Percentiles rank a stretch among this genome's conserved stretches.
phyloP scores from a whole-genome alignment of 2,888 invertebrate species.

The Scrobipalpa costella region DNA sequence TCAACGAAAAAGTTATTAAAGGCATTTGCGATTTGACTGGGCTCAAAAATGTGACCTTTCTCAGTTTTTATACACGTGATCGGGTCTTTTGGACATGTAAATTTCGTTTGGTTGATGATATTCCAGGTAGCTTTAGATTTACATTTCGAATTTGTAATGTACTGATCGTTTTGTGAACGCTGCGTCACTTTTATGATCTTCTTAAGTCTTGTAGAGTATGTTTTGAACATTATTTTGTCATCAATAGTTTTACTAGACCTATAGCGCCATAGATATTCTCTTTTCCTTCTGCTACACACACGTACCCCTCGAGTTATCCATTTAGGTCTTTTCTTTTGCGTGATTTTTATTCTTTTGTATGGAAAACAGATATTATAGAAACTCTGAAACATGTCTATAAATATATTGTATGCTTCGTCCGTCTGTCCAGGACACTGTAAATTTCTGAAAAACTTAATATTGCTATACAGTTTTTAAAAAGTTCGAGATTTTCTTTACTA shows the following conservation, averaged over 20 bases:
- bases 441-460: conserved; percentile 22
- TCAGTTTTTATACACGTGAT: neutral
- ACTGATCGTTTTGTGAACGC: conserved; percentile 11
- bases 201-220: conserved; percentile 13
- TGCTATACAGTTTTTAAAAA: no score
- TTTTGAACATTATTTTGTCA: neutral
- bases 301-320: conserved; percentile 14
- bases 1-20: no score
- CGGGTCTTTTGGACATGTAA: neutral
- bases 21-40: neutral
- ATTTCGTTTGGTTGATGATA: conserved; percentile 8
- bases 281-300: neutral
- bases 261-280: conserved; percentile 6
- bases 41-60: neutral
- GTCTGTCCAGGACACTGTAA: neutral
- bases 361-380: conserved; percentile 21
- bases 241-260: neutral
- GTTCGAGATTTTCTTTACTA: conserved; percentile 8
- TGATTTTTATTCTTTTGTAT: neutral
- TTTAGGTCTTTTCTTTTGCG: neutral
- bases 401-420: conserved; percentile 14
- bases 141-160: conserved; percentile 7
- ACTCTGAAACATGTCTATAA: conserved; percentile 16
- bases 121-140: conserved; percentile 17
- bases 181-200: conserved; percentile 17